Evolutionary conservation across 2,797 vertebrate species (phyloP).

Genomic region (Hafferia zeledoni): DNA sequence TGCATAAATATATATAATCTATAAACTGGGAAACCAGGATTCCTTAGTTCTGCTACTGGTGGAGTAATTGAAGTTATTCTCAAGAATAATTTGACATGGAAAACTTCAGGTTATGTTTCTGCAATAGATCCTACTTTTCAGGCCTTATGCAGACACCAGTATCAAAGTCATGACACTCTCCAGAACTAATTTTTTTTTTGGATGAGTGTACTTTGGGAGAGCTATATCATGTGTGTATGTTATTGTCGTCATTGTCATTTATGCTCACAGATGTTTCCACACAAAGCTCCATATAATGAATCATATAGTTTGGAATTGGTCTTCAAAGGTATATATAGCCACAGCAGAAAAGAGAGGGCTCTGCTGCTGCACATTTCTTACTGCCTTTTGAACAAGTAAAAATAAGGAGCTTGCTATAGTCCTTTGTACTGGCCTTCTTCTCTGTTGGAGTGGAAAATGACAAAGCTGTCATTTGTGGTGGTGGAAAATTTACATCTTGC

Average conservation of each 20-base stretch:
- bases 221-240: not conserved
- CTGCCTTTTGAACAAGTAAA: not conserved
- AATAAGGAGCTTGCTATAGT: not conserved
- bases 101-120: not conserved
- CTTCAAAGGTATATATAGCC: not conserved
- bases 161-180: not conserved
- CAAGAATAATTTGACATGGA: not conserved
- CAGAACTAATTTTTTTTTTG: not conserved
- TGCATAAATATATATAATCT: not conserved
- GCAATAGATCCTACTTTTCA: not conserved
- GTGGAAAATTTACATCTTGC: not conserved
- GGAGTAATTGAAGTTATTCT: not conserved
- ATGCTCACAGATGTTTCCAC: not conserved
- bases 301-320: not conserved
- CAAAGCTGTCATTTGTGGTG: not conserved
- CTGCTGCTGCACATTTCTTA: not conserved
- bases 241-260: not conserved
- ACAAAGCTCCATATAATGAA: not conserved
- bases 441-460: not conserved
- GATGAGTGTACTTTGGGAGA: not conserved
- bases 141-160: not conserved
- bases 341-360: not conserved
- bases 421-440: not conserved
- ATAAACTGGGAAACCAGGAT: not conserved
- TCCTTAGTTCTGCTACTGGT: not conserved